Percentiles rank a stretch among this genome's conserved stretches.
Conservation (phyloP, 64 coral and sea anemone genomes). For the Dendrophyllia cribrosa region DNA sequence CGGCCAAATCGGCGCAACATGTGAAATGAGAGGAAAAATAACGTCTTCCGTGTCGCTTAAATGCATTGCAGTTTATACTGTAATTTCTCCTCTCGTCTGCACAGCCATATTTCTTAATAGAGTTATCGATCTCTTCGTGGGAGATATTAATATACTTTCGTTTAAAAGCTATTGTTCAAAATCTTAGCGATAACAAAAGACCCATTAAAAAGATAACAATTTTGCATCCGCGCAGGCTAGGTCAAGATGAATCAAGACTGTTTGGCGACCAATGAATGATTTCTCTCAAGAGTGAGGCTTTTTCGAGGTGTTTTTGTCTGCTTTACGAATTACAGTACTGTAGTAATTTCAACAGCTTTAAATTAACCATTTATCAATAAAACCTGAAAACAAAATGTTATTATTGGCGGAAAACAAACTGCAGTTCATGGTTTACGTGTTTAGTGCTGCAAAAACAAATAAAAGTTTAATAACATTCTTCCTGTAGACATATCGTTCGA, state of each 20-base stretch:
- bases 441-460: neutral
- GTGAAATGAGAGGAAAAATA: slow-evolving; percentile 12
- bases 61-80: neutral
- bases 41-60: neutral
- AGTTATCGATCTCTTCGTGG: neutral
- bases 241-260: neutral
- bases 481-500: neutral
- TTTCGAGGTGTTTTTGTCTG: neutral
- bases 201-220: neutral
- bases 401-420: slow-evolving; percentile 20
- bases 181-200: neutral
- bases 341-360: neutral
- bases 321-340: no score
- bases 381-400: neutral
- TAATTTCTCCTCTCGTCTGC: neutral
- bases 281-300: neutral
- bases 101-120: slow-evolving; percentile 1
- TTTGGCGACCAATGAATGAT: neutral
- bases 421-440: neutral
- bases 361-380: neutral
- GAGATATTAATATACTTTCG: slow-evolving; percentile 10
- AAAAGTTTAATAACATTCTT: neutral
- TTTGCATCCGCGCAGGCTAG: neutral
- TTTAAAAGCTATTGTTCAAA: slow-evolving; percentile 9
- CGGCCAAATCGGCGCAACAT: slow-evolving; percentile 31